A percentile compares a stretch with the other conserved stretches of the same genome.
Evolutionary conservation across 2,113 vertebrate genomes (phyloP).

Genomic region (Boulengerochromis microlepis): DNA sequence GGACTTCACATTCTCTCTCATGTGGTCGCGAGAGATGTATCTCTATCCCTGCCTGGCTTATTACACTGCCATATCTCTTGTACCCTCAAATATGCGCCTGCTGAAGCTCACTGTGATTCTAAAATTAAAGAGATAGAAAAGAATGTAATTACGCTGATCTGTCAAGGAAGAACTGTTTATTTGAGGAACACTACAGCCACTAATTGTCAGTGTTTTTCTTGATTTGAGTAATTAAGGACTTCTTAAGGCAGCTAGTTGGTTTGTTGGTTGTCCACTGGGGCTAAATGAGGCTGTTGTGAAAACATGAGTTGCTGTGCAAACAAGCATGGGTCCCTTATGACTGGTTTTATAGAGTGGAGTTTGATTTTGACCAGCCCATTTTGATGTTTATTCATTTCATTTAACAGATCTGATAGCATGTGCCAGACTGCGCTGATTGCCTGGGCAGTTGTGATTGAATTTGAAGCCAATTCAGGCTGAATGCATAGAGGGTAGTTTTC

Average conservation of each 20-base stretch:
- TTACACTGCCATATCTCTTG: slow-evolving; percentile 80
- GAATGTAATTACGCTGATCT: slow-evolving; percentile 63
- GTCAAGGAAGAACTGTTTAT: slow-evolving; percentile 59
- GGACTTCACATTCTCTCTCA: slow-evolving; percentile 77
- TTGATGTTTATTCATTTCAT: slow-evolving; percentile 35
- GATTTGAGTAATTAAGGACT: slow-evolving; percentile 65
- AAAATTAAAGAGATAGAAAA: slow-evolving; percentile 60
- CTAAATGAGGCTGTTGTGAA: slow-evolving; percentile 51
- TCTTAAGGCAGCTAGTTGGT: slow-evolving; percentile 41
- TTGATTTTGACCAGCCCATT: slow-evolving; percentile 34
- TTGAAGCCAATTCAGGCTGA: slow-evolving; percentile 38
- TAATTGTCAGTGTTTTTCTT: slow-evolving; percentile 63
- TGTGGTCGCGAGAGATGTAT: slow-evolving; percentile 92
- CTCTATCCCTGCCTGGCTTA: slow-evolving; percentile 85
- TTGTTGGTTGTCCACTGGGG: slow-evolving; percentile 47
- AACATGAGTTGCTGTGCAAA: slow-evolving; percentile 37
- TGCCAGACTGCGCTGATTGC: slow-evolving; percentile 36
- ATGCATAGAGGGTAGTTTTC: not conserved
- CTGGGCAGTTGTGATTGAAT: slow-evolving; percentile 19
- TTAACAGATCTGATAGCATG: not conserved
- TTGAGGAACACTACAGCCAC: slow-evolving; percentile 56
- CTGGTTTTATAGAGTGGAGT: slow-evolving; percentile 14
- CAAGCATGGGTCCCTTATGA: slow-evolving; percentile 39
- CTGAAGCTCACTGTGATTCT: slow-evolving; percentile 66
- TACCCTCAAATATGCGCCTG: slow-evolving; percentile 77